These are phyloP conservation scores for Halcyon malimbica DNA, from an alignment of 2,113 vertebrate species.

Conservation along the genomic window DNA sequence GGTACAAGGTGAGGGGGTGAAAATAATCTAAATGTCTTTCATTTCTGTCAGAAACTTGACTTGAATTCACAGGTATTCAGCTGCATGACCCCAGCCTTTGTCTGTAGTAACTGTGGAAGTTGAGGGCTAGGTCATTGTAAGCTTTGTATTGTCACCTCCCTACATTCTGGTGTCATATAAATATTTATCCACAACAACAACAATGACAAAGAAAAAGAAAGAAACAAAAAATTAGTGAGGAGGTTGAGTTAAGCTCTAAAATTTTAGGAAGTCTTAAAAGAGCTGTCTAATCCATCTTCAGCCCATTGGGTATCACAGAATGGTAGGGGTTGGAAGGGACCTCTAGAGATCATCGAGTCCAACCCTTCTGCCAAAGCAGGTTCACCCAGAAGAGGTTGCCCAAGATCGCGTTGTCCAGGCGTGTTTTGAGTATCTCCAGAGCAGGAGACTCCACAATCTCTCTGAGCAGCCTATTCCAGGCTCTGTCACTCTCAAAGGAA, in stretches of 20 bases:
- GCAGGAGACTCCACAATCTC: too few relatives aligned
- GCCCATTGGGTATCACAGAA: not conserved
- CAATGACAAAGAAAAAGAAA: too few relatives aligned
- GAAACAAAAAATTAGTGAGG: not conserved
- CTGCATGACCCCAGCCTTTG: not conserved
- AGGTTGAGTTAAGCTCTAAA: not conserved
- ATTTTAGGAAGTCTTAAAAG: not conserved
- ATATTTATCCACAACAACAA: not conserved
- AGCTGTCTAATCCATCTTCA: not conserved
- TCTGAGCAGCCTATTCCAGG: too few relatives aligned
- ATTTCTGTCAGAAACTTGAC: not conserved
- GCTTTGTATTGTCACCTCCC: not conserved
- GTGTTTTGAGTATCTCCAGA: too few relatives aligned
- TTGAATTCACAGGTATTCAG: not conserved
- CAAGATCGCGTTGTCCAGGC: too few relatives aligned
- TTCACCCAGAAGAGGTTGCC: too few relatives aligned
- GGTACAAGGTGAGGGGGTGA: not conserved
- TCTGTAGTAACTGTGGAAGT: not conserved
- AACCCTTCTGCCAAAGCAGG: too few relatives aligned
- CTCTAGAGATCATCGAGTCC: too few relatives aligned
- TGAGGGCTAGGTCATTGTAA: not conserved
- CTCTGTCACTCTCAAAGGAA: too few relatives aligned
- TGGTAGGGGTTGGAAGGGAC: too few relatives aligned
- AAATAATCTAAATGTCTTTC: not conserved
- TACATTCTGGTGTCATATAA: not conserved